Conservation (phyloP, 2,888 invertebrate species). For the Pelosia muscerda region DNA sequence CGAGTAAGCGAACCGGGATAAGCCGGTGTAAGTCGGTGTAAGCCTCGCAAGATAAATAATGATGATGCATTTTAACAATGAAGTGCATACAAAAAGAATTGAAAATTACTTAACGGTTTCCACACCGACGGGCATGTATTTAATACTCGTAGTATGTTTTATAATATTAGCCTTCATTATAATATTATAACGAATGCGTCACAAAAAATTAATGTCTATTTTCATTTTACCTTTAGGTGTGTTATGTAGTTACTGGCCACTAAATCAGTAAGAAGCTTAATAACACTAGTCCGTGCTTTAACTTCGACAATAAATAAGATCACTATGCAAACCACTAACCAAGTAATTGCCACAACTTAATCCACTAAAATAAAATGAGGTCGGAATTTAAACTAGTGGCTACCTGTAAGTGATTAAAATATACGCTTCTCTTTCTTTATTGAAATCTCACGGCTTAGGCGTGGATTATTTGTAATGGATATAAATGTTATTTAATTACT, state of each 20-base stretch:
- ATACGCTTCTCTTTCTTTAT: slow-evolving; percentile 45
- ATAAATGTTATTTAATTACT: slow-evolving; percentile 35
- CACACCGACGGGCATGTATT: too few relatives aligned
- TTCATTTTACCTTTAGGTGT: slow-evolving; percentile 45
- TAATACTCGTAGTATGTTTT: too few relatives aligned
- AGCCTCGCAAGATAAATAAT: too few relatives aligned
- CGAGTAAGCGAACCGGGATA: too few relatives aligned
- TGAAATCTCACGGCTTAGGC: slow-evolving; percentile 40
- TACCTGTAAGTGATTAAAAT: slow-evolving; percentile 61
- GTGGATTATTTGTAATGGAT: slow-evolving; percentile 42
- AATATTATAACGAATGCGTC: background rate
- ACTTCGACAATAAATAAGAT: slow-evolving; percentile 70
- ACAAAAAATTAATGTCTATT: background rate
- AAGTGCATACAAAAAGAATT: too few relatives aligned
- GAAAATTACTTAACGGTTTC: too few relatives aligned
- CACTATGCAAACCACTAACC: slow-evolving; percentile 67
- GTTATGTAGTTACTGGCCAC: slow-evolving; percentile 58
- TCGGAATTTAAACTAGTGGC: slow-evolving; percentile 52
- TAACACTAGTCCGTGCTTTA: slow-evolving; percentile 61
- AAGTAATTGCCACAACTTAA: slow-evolving; percentile 76
- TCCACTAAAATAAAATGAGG: slow-evolving; percentile 75
- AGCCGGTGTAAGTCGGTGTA: too few relatives aligned
- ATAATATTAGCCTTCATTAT: background rate
- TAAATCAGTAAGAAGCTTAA: slow-evolving; percentile 65
- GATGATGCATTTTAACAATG: too few relatives aligned